Evolutionary conservation across 2,797 vertebrate genomes (phyloP).

Genomic region (Potorous gilbertii): DNA sequence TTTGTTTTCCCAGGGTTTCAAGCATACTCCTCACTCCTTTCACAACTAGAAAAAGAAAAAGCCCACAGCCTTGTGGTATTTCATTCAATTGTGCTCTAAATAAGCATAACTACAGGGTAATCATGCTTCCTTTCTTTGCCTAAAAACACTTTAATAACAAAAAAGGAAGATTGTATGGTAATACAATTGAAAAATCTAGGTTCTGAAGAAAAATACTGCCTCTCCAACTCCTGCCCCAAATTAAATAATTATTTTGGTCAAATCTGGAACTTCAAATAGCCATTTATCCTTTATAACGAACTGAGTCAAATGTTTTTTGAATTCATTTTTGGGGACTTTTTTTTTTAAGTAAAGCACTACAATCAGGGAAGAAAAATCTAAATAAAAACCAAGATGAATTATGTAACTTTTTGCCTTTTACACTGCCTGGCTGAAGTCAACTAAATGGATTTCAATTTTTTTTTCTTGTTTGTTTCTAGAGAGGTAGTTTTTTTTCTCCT

Average conservation of each 20-base stretch:
- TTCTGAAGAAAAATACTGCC: conserved; percentile 35
- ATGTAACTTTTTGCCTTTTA: conserved; percentile 37
- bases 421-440: not conserved
- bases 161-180: conserved; percentile 8
- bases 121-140: conserved; percentile 62
- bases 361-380: conserved; percentile 31
- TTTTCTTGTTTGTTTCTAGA: conserved; percentile 21
- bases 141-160: conserved; percentile 37
- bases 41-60: not conserved
- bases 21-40: not conserved
- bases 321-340: not conserved
- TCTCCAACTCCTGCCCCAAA: not conserved
- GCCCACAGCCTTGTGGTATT: not conserved
- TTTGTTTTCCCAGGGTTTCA: not conserved
- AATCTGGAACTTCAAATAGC: not conserved
- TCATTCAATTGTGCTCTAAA: conserved; percentile 22
- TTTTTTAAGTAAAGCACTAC: conserved; percentile 4
- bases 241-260: conserved; percentile 22
- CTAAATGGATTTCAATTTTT: not conserved
- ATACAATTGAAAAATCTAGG: conserved; percentile 12
- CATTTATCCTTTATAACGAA: not conserved
- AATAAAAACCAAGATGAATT: conserved; percentile 22
- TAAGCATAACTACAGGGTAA: conserved; percentile 13
- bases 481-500: not conserved
- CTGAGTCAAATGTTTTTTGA: conserved; percentile 30